Conservation (phyloP, 2,113 vertebrate genomes). For the Dunckerocampus dactyliophorus region DNA sequence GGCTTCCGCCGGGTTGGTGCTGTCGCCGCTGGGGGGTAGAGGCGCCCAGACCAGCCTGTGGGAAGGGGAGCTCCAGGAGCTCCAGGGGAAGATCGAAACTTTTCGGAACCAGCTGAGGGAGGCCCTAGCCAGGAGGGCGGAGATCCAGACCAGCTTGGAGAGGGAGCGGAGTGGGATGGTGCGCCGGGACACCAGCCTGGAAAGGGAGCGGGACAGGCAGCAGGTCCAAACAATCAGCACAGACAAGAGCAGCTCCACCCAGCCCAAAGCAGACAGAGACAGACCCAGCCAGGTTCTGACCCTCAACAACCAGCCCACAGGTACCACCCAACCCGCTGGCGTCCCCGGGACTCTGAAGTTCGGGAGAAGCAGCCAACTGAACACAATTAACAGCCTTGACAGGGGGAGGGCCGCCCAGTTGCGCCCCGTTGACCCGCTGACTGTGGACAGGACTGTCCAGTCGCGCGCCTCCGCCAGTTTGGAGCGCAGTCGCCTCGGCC, state of each 20-base stretch:
- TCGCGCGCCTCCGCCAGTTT: slow-evolving; percentile 56
- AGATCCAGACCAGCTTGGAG: slow-evolving; percentile 78
- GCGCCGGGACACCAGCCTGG: slow-evolving; percentile 59
- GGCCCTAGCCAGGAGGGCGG: slow-evolving; percentile 76
- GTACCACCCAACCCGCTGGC: slow-evolving; percentile 37
- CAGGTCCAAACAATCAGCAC: slow-evolving; percentile 63
- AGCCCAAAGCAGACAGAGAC: slow-evolving; percentile 55
- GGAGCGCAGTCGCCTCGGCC: slow-evolving; percentile 56
- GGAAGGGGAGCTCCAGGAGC: slow-evolving; percentile 77
- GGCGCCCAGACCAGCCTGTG: slow-evolving; percentile 51
- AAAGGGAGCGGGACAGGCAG: slow-evolving; percentile 53
- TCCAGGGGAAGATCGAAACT: slow-evolving; percentile 78
- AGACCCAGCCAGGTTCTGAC: slow-evolving; percentile 60
- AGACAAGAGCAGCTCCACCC: slow-evolving; percentile 51
- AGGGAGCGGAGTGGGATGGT: slow-evolving; percentile 49
- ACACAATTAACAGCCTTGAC: slow-evolving; percentile 65
- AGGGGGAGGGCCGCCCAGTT: slow-evolving; percentile 51
- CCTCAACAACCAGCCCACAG: slow-evolving; percentile 63
- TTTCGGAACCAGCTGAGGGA: slow-evolving; percentile 75
- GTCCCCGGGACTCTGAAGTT: slow-evolving; percentile 27
- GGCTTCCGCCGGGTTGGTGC: slow-evolving; percentile 59
- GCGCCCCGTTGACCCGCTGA: slow-evolving; percentile 32
- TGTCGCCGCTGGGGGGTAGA: slow-evolving; percentile 52
- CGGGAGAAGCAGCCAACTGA: slow-evolving; percentile 46
- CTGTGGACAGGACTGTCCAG: slow-evolving; percentile 56